These are phyloP conservation scores for Podilymbus podiceps DNA, from an alignment of 2,113 vertebrate genomes.

Conservation along the genomic window DNA sequence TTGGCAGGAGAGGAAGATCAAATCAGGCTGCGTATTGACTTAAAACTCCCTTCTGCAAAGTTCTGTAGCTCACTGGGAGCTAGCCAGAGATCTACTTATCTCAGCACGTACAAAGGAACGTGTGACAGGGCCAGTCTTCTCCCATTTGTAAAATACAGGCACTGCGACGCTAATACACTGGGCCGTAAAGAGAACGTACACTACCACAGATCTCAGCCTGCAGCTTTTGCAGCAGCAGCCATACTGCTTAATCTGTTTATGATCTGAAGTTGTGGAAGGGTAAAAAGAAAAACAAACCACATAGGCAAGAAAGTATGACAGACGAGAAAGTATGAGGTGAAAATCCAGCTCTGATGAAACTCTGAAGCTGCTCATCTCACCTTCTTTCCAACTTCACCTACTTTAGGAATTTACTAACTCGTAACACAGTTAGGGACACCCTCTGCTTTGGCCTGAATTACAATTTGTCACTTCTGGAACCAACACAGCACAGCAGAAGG, in stretches of 20 bases:
- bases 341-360: neutral
- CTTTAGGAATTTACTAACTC: neutral
- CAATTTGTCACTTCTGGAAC: neutral
- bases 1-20: neutral
- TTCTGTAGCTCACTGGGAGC: neutral
- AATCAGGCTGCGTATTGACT: neutral
- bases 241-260: neutral
- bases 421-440: neutral
- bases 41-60: neutral
- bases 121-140: neutral
- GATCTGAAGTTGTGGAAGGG: neutral
- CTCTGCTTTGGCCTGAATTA: neutral
- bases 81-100: neutral
- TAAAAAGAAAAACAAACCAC: neutral
- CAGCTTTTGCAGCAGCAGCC: neutral
- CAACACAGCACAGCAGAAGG: neutral
- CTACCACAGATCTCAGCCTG: rapidly evolving
- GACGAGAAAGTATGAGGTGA: neutral
- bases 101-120: neutral
- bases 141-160: neutral
- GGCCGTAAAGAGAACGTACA: neutral
- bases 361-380: neutral
- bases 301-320: neutral
- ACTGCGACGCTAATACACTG: neutral
- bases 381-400: neutral